Evolutionary conservation across 2,888 invertebrate species (phyloP), one percentile per base, ranked within the genome.

Genomic region (Gordius sp.): DNA sequence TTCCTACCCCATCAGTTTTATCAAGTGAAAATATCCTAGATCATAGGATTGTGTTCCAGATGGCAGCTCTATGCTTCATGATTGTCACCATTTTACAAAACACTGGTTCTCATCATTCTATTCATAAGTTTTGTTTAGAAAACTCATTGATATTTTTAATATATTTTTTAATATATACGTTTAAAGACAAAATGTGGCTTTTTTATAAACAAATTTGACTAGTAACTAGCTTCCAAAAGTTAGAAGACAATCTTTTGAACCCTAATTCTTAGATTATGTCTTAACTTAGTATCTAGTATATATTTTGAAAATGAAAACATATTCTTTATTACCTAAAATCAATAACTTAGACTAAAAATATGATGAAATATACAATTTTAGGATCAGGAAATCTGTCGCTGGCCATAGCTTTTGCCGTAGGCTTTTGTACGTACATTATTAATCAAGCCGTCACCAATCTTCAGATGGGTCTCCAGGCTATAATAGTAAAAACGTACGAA

Each of bases 361-460:
- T n/a, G n/a, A n/a, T n/a, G n/a, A n/a, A n/a, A n/a, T n/a, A n/a
- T n/a, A n/a, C 39, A 47, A 16, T 16, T 16, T 54, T 54, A 54
- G 55, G 55, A 26, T 54, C 55, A 54, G 27, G 27, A 28, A 27
- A 54, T 54, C 16, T 28, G 16, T 26, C 25, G 8, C 16, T 54
- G 4, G 55, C 55, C 28, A 27, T 54, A 26, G 55, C 55, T 24
- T 54, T 54, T 20, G 27, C 27, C 27, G 27, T 54, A 16, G 55
- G 55, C 8, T 54, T 54, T 28, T 54, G 55, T 23, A 54, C 55
- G 8, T 54, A 54, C 55, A 23, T 54, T 54, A 8, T 54, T 4
- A 54, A 54, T 54, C 25, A 23, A 20, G 13, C 28, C 8, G 55
- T 54, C 2, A 4, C 16, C 26, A 28, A 54, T 13, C 27, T 54